Conservation (phyloP, 2,797 vertebrate species). For the Myotis myotis region DNA sequence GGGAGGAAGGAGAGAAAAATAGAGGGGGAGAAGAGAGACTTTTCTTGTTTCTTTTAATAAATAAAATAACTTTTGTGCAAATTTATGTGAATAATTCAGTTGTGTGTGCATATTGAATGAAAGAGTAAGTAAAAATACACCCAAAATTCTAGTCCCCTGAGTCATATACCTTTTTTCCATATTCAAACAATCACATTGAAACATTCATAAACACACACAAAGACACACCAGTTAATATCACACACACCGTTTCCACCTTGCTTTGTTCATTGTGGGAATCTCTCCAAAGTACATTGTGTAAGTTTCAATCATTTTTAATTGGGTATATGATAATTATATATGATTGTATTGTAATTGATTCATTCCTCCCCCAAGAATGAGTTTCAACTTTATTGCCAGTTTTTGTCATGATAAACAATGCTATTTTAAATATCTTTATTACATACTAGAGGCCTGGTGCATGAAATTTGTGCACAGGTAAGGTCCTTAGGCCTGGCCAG, state of each 20-base stretch:
- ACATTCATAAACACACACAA: background rate
- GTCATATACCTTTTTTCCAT: background rate
- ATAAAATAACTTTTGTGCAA: background rate
- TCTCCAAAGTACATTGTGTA: background rate
- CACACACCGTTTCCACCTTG: background rate
- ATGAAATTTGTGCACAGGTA: too few species aligned
- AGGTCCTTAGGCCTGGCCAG: too few species aligned
- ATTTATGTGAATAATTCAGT: background rate
- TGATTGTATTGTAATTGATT: background rate
- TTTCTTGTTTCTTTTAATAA: background rate
- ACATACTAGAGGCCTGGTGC: too few species aligned
- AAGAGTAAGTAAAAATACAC: background rate
- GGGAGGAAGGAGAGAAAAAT: background rate
- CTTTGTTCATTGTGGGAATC: background rate
- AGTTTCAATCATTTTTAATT: background rate
- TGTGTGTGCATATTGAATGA: background rate
- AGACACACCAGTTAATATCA: background rate
- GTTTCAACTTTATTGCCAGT: background rate
- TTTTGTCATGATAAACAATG: background rate
- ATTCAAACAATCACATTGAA: background rate
- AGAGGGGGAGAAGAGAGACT: background rate
- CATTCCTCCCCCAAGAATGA: background rate
- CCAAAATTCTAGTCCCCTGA: background rate
- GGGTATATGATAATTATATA: background rate
- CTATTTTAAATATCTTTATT: background rate